A percentile compares a stretch with the other conserved stretches of the same genome.
Conservation (phyloP, 2,797 vertebrate species). For the Spatula versicolor region DNA sequence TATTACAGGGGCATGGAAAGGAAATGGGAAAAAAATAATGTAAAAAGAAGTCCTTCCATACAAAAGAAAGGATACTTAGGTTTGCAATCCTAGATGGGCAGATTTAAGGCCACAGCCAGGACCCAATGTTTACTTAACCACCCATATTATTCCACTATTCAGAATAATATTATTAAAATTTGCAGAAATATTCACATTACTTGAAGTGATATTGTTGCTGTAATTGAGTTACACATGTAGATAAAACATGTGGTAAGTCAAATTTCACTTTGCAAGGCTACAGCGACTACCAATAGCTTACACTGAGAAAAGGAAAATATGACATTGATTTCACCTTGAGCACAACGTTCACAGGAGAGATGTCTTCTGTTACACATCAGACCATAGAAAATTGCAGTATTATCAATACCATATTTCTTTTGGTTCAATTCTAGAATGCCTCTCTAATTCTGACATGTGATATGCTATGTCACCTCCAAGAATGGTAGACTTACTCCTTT, state of each 20-base stretch:
- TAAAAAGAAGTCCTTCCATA: neutral
- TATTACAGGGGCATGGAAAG: neutral
- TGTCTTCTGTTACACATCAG: neutral
- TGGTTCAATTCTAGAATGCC: neutral
- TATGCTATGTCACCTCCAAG: neutral
- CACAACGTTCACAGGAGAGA: neutral
- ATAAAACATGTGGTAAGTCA: neutral
- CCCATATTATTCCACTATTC: neutral
- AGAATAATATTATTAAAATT: neutral
- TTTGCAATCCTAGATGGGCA: neutral
- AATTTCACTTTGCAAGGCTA: neutral
- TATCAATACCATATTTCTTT: conserved; percentile 52
- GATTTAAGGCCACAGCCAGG: neutral
- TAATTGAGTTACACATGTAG: neutral
- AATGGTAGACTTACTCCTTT: neutral
- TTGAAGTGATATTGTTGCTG: neutral
- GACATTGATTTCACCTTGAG: conserved; percentile 45
- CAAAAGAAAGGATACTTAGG: neutral
- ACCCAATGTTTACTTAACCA: neutral
- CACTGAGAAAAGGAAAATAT: conserved; percentile 2
- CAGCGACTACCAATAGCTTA: neutral
- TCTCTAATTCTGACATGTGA: conserved; percentile 19
- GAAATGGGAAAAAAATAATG: neutral
- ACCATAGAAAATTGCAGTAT: neutral
- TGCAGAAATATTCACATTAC: neutral